These are phyloP conservation scores for Oxyura jamaicensis DNA, from an alignment of 2,113 vertebrate species.

Conservation along the genomic window DNA sequence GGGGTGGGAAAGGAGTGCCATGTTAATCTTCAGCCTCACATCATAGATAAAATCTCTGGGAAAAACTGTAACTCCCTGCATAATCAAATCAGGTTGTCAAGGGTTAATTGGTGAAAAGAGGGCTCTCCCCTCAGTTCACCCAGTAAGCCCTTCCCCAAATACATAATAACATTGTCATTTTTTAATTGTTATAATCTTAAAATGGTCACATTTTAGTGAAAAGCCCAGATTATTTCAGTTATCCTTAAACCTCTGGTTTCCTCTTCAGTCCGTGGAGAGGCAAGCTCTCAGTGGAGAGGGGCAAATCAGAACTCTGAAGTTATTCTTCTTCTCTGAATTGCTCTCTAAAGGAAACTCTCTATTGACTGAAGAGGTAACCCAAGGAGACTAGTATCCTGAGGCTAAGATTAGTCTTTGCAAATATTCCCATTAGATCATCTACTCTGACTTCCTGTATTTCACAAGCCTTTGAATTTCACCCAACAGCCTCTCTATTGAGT, in stretches of 20 bases:
- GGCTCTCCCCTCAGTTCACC: background rate
- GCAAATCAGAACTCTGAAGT: background rate
- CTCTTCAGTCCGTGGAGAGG: background rate
- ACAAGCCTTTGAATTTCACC: constrained; percentile 62
- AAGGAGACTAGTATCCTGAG: constrained; percentile 59
- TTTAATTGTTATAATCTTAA: background rate
- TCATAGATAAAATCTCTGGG: background rate
- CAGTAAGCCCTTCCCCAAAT: background rate
- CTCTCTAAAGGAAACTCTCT: constrained; percentile 31
- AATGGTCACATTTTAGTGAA: background rate
- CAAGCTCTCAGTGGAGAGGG: background rate
- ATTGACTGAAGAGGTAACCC: constrained; percentile 63
- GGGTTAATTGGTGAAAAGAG: background rate
- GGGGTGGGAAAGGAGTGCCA: background rate
- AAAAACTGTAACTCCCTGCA: background rate
- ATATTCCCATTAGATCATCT: constrained; percentile 63
- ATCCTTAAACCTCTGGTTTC: background rate
- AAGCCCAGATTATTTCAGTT: background rate
- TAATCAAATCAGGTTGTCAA: background rate
- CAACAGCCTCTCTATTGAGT: constrained; percentile 28
- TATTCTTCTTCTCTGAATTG: background rate
- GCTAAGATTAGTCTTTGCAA: constrained; percentile 68
- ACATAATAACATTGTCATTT: background rate
- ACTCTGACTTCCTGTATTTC: constrained; percentile 61
- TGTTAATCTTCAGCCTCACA: background rate